Conservation (phyloP, 1,140 invertebrate genomes). For the Penaeus vannamei region DNA sequence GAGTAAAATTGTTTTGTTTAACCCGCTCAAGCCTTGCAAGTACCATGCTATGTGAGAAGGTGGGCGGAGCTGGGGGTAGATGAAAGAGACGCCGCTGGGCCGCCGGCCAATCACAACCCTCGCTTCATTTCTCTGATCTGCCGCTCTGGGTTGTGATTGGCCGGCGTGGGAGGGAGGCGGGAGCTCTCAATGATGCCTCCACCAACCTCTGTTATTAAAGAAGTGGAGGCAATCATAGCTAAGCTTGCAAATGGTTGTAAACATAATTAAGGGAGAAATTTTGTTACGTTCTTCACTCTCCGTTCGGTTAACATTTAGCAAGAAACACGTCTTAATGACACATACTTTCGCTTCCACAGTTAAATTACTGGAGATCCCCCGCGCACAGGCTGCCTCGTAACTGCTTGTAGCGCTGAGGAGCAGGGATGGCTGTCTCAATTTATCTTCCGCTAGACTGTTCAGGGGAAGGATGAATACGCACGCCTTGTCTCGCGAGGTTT, state of each 20-base stretch:
- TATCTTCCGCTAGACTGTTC: too few relatives aligned
- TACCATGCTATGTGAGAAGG: conserved; percentile 43
- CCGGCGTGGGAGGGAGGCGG: conserved; percentile 38
- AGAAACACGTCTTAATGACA: conserved; percentile 31
- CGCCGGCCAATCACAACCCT: conserved; percentile 47
- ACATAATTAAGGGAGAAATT: conserved; percentile 52
- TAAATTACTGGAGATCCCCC: neutral
- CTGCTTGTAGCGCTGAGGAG: too few relatives aligned
- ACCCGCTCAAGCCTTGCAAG: neutral
- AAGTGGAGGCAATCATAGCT: conserved; percentile 26
- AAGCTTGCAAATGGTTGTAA: conserved; percentile 58
- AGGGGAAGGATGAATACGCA: too few relatives aligned
- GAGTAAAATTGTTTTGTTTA: conserved; percentile 47
- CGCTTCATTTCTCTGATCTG: conserved; percentile 43
- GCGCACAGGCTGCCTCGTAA: too few relatives aligned
- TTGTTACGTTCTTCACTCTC: conserved; percentile 34
- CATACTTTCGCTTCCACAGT: neutral
- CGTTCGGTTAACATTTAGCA: neutral
- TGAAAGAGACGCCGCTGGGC: conserved; percentile 54
- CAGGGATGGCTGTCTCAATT: too few relatives aligned
- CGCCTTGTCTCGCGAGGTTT: too few relatives aligned
- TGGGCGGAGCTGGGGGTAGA: conserved; percentile 52
- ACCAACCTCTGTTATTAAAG: conserved; percentile 49
- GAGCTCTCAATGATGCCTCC: conserved; percentile 45
- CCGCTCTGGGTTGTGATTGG: conserved; percentile 57